Evolutionary conservation across 2,888 invertebrate genomes (phyloP).

Genomic region (Sminthurinus aureus): DNA sequence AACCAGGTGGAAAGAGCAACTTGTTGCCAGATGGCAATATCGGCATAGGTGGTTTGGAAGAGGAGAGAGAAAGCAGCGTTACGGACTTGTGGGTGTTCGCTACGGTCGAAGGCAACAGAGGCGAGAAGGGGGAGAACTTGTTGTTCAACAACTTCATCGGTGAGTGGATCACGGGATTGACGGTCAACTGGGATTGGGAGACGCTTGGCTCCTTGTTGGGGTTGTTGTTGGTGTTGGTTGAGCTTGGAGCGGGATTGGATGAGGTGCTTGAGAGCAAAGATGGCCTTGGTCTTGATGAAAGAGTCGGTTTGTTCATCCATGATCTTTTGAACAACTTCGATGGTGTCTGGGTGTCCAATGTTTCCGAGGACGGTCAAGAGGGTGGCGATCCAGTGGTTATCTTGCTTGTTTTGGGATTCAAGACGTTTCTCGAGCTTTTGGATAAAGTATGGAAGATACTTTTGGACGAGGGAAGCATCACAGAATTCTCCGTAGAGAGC

Average conservation of each 20-base stretch:
- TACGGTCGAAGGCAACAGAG: constrained; percentile 61
- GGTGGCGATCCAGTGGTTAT: constrained; percentile 57
- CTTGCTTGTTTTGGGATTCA: constrained; percentile 29
- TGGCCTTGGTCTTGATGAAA: constrained; percentile 59
- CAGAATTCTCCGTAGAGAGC: constrained; percentile 59
- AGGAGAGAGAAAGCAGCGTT: constrained; percentile 62
- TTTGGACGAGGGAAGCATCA: constrained; percentile 47
- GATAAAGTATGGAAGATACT: constrained; percentile 55
- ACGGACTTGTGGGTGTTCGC: constrained; percentile 61
- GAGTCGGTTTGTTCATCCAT: background rate
- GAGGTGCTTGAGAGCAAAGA: constrained; percentile 61
- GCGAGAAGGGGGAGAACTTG: constrained; percentile 59
- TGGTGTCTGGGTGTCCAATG: constrained; percentile 61
- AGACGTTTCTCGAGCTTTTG: constrained; percentile 46
- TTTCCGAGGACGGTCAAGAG: constrained; percentile 62
- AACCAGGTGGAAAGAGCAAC: constrained; percentile 62
- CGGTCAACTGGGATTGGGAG: constrained; percentile 7
- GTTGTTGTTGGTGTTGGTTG: constrained; percentile 50
- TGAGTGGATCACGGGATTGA: constrained; percentile 46
- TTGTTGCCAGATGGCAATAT: constrained; percentile 61
- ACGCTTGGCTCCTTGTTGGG: constrained; percentile 25
- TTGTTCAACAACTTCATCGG: constrained; percentile 51
- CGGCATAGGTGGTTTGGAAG: constrained; percentile 60
- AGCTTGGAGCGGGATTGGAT: constrained; percentile 49
- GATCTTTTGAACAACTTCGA: constrained; percentile 57